phyloP scores from a whole-genome alignment of 2,797 vertebrate genomes.

The Chanos chanos region DNA sequence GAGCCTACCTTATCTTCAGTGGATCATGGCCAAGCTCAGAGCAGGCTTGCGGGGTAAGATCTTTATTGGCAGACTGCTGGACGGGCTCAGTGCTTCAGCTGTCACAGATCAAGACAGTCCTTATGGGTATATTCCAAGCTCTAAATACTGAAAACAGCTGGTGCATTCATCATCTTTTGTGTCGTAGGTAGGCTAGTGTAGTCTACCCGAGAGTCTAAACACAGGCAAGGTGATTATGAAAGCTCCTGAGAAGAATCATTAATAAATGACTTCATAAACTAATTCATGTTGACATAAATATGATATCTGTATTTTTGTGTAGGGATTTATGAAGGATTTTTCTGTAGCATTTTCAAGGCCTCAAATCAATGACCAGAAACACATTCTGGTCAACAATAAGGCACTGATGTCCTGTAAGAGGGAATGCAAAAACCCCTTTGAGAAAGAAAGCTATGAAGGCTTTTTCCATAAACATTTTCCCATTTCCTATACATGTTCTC shows the following conservation, averaged over 20 bases:
- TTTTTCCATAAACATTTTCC: slow-evolving; percentile 4
- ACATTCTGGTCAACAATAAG: too few relatives aligned
- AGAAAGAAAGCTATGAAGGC: neutral
- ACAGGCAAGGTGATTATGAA: too few relatives aligned
- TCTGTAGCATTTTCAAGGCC: too few relatives aligned
- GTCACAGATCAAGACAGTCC: neutral
- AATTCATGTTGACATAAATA: too few relatives aligned
- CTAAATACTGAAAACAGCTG: slow-evolving; percentile 6
- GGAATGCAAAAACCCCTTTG: neutral
- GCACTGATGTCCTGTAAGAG: neutral
- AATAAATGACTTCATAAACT: too few relatives aligned
- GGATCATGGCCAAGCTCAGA: neutral
- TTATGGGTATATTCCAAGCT: neutral
- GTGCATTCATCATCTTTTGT: neutral
- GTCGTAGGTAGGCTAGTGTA: neutral
- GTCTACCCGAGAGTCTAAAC: too few relatives aligned
- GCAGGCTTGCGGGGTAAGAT: slow-evolving; percentile 12
- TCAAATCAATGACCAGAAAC: too few relatives aligned
- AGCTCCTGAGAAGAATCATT: too few relatives aligned
- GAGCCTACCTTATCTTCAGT: slow-evolving; percentile 1
- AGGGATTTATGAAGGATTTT: too few relatives aligned
- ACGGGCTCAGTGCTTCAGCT: slow-evolving; percentile 6
- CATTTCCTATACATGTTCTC: slow-evolving; percentile 3
- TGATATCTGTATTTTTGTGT: too few relatives aligned
- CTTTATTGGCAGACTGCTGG: slow-evolving; percentile 1